Percentiles rank a stretch among this genome's conserved stretches.
Conservation (phyloP, 2,797 vertebrate species). For the Halcyon leucocephala region DNA sequence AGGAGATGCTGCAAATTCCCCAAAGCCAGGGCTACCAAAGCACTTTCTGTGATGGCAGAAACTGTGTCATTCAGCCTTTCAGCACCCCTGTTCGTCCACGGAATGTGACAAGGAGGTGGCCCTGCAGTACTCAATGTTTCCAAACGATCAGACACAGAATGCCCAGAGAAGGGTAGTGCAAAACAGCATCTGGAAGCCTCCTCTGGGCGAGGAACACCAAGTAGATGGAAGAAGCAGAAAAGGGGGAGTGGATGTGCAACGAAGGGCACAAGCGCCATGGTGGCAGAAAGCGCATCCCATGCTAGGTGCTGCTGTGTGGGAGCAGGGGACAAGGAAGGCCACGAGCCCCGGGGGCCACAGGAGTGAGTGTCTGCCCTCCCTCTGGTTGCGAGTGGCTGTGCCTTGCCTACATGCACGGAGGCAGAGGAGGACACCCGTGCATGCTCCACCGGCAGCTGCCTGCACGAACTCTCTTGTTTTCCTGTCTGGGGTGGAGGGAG, state of each 20-base stretch:
- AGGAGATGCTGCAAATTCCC: neutral
- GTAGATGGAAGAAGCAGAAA: neutral
- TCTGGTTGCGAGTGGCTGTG: neutral
- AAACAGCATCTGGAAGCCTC: neutral
- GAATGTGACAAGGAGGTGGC: neutral
- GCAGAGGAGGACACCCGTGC: neutral
- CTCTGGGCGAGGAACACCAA: neutral
- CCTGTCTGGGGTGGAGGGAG: constrained; percentile 19
- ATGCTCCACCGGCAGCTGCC: neutral
- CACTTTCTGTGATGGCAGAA: neutral
- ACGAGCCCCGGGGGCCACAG: accelerated
- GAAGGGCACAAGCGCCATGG: accelerated
- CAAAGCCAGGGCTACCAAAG: neutral
- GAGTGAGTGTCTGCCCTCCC: neutral
- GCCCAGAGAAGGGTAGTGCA: neutral
- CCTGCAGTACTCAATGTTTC: neutral
- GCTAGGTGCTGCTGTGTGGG: neutral
- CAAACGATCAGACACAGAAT: accelerated
- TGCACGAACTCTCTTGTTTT: constrained; percentile 46
- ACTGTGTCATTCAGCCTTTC: neutral
- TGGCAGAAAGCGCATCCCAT: accelerated
- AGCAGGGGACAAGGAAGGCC: neutral
- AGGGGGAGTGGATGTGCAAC: accelerated
- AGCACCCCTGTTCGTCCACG: neutral
- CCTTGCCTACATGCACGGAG: neutral